Conservation (phyloP, 2,113 vertebrate species). For the Myiopsitta monachus region DNA sequence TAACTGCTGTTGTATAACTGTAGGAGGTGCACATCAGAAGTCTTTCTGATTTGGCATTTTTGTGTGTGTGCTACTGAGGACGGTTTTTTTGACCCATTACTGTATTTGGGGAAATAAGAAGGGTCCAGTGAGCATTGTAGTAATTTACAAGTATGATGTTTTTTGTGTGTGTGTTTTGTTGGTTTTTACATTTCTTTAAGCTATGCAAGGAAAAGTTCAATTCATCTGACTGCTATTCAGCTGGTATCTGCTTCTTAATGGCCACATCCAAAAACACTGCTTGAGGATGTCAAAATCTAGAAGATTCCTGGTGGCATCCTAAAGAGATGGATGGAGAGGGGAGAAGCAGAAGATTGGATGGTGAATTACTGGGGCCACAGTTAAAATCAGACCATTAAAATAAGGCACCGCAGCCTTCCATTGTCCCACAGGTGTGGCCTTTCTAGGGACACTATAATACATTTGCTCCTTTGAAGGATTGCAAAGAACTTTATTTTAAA, state of each 20-base stretch:
- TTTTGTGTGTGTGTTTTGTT: accelerated
- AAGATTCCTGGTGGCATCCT: neutral
- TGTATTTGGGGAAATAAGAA: neutral
- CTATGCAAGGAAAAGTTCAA: neutral
- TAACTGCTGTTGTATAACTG: neutral
- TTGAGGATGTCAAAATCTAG: neutral
- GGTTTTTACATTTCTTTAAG: neutral
- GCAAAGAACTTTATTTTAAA: neutral
- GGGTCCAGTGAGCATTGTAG: neutral
- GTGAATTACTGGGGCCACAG: neutral
- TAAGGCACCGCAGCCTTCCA: neutral
- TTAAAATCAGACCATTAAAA: neutral
- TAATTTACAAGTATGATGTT: neutral
- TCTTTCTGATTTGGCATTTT: neutral
- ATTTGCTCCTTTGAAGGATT: neutral
- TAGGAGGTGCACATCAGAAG: neutral
- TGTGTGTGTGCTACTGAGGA: accelerated
- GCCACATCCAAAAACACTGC: neutral
- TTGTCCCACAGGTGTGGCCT: neutral
- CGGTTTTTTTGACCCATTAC: neutral
- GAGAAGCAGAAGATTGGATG: neutral
- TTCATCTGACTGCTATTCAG: neutral
- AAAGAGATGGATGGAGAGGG: neutral
- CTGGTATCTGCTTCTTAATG: neutral
- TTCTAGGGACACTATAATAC: neutral